Evolutionary conservation across 2,797 vertebrate genomes (phyloP).

Genomic region (Parotocinclus haroldoi): DNA sequence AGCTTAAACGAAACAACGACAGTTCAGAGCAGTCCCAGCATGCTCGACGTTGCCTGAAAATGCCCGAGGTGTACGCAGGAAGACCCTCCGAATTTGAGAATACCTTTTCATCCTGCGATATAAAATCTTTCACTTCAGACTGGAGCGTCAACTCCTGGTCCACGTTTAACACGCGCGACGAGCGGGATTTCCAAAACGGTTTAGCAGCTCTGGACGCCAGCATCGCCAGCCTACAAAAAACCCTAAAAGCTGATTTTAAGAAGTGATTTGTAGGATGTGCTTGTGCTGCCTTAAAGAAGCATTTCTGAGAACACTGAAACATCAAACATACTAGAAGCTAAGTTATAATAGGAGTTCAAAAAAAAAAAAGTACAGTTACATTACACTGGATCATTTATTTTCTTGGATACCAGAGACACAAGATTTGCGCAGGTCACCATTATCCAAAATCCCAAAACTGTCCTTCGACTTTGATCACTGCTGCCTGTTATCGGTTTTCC

Average conservation of each 20-base stretch:
- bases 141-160: constrained; percentile 79
- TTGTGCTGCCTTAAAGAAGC: too few species aligned
- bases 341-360: too few species aligned
- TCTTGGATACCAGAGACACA: too few species aligned
- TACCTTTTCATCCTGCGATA: constrained; percentile 64
- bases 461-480: too few species aligned
- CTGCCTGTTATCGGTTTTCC: too few species aligned
- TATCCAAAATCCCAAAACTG: too few species aligned
- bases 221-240: constrained; percentile 84
- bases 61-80: constrained; percentile 13
- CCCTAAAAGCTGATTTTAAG: constrained; percentile 72
- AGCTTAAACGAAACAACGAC: constrained; percentile 19
- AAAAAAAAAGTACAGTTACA: too few species aligned
- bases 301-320: too few species aligned
- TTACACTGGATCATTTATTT: too few species aligned
- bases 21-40: constrained; percentile 3
- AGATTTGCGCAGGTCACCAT: too few species aligned
- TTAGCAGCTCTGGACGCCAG: constrained; percentile 88
- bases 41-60: background rate
- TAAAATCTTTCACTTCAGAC: constrained; percentile 68
- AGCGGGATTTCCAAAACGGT: constrained; percentile 83
- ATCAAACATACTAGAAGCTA: too few species aligned
- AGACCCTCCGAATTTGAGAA: constrained; percentile 42
- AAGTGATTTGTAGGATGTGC: constrained; percentile 52
- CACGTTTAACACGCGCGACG: constrained; percentile 84